Evolutionary conservation across 1,140 invertebrate genomes (phyloP).

Genomic region (Dysdera silvatica): DNA sequence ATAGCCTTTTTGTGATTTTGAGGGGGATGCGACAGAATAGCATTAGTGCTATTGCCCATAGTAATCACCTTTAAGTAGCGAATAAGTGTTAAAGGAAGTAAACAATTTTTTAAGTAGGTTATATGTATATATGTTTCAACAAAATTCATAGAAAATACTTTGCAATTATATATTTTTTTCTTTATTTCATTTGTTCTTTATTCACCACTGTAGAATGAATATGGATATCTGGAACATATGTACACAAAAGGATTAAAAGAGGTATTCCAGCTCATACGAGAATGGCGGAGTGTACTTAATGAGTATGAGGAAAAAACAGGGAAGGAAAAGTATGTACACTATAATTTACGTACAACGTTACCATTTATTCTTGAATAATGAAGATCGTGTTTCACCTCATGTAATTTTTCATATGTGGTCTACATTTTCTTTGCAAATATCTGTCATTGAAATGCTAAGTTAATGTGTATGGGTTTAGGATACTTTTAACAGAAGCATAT

Average conservation of each 20-base stretch:
- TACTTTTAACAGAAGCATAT: slow-evolving; percentile 68
- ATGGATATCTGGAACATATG: slow-evolving; percentile 56
- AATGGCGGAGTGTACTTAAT: slow-evolving; percentile 50
- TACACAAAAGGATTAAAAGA: slow-evolving; percentile 55
- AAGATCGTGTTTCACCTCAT: neutral
- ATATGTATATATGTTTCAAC: neutral
- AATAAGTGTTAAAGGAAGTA: neutral
- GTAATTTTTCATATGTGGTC: too few species aligned
- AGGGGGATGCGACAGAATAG: too few species aligned
- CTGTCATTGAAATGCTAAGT: too few species aligned
- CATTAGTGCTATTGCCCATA: too few species aligned
- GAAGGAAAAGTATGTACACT: slow-evolving; percentile 7
- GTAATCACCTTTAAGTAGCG: too few species aligned
- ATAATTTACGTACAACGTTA: neutral
- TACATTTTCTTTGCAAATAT: too few species aligned
- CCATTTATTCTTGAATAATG: neutral
- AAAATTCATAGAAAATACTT: neutral
- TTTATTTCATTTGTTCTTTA: neutral
- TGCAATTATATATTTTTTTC: neutral
- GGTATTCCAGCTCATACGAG: slow-evolving; percentile 49
- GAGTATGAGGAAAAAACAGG: slow-evolving; percentile 52
- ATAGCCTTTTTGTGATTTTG: too few species aligned
- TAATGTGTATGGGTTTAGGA: too few species aligned
- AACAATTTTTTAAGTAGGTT: neutral
- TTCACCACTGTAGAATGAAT: slow-evolving; percentile 42